Evolutionary conservation across 2,113 vertebrate species (phyloP), one percentile per base, ranked within the genome.

Genomic region (Peromyscus californicus): DNA sequence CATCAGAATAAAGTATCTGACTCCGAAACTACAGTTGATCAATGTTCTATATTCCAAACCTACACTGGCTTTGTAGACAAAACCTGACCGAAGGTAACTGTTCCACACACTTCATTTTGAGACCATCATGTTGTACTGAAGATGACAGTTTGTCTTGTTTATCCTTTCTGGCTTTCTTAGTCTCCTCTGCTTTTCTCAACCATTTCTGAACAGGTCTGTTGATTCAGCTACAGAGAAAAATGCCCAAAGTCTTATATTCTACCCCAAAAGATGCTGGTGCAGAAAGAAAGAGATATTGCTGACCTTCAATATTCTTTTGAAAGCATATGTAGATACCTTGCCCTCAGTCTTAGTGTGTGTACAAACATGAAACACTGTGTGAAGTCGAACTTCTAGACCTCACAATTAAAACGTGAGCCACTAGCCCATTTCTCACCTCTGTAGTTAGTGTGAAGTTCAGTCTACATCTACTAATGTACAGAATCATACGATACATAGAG

Each of bases 1-100:
- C 83, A 92, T 91, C 59, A 70, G 61, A 67, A 93, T 78, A 96
- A 95, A 95, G 89, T 78, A 36, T 29, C 65, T 93, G 39, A 26
- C 83, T 97, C 90, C 74, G 72, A 93, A 96, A 79, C 16, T 93
- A 87, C 61, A 54, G 21, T 87, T 57, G 36, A 16, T 91, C 51
- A 76, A 45, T 91, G 76, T 29, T 95, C 67, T 91, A 22, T 48
- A 67, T 86, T 86, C 19, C 48, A 45, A 36, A 80, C 42, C 82
- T 63, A 78, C 42, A 36, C 42, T 82, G 42, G n/a, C 87, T 94
- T 33, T 59, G 6, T 26, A 93, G 92, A 65, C 84, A 87, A 93
- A 94, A 89, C 7, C 85, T 76, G 76, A 72, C 75, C 84, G 39
- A 91, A 94, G 70, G 72, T n/a, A 54, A 29, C 70, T 90, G 7